These are phyloP conservation scores for Rhaphigaster nebulosa DNA, from an alignment of 2,888 invertebrate genomes.

Conservation along the genomic window DNA sequence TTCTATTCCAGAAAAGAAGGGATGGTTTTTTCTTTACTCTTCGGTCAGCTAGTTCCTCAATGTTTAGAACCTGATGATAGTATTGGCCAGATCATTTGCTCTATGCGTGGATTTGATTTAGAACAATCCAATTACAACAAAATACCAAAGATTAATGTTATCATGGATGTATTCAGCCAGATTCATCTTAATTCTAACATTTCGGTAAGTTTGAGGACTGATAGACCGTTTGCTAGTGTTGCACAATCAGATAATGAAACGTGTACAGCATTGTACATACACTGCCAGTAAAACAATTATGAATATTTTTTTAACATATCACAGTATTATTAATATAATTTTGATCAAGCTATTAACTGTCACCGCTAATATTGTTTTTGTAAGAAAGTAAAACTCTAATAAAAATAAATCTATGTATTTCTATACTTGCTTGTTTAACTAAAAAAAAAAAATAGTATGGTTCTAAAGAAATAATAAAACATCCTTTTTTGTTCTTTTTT, in stretches of 20 bases:
- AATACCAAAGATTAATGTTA: conserved; percentile 1
- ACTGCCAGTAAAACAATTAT: conserved; percentile 46
- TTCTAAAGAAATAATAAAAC: neutral
- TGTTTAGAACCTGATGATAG: conserved; percentile 32
- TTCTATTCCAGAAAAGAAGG: conserved; percentile 59
- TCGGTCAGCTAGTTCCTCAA: conserved; percentile 56
- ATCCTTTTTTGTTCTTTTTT: neutral
- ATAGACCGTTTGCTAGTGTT: conserved; percentile 57
- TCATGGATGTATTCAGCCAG: conserved; percentile 58
- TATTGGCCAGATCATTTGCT: conserved; percentile 53
- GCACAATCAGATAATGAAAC: conserved; percentile 4
- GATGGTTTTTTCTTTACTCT: conserved; percentile 46
- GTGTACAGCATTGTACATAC: conserved; percentile 57
- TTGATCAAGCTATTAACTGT: neutral
- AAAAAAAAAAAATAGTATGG: neutral
- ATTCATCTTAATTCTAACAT: conserved; percentile 59
- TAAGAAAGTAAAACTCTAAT: neutral
- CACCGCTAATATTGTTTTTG: neutral
- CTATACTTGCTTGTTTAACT: neutral
- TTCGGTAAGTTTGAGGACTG: conserved; percentile 54
- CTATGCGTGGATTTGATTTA: conserved; percentile 12
- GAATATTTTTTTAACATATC: neutral
- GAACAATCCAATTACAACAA: neutral
- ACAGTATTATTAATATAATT: neutral
- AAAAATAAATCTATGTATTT: neutral